Evolutionary conservation across 2,113 vertebrate species (phyloP).

Genomic region (Hemiprocne comata): DNA sequence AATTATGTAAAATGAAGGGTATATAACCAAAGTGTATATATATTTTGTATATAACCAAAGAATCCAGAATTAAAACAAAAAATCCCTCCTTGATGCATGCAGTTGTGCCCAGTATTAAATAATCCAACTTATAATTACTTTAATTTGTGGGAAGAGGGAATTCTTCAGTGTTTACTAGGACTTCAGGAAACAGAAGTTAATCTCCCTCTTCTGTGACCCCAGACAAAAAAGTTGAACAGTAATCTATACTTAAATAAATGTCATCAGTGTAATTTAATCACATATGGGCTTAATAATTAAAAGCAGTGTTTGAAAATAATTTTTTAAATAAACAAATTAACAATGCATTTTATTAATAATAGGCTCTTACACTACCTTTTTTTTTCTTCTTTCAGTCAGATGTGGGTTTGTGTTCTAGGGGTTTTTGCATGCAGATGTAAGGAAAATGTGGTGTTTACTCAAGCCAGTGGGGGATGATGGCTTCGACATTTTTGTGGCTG

Average conservation of each 20-base stretch:
- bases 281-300: background rate
- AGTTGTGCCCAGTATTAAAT: background rate
- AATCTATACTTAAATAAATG: background rate
- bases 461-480: background rate
- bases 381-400: background rate
- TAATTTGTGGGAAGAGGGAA: background rate
- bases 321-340: background rate
- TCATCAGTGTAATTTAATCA: background rate
- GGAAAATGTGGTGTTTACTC: background rate
- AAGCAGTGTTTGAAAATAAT: background rate
- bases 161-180: background rate
- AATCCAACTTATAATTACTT: background rate
- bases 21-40: background rate
- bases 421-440: background rate
- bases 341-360: background rate
- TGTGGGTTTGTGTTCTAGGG: background rate
- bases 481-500: slow-evolving; percentile 26
- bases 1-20: background rate
- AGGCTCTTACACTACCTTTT: background rate
- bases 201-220: background rate
- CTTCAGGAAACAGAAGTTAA: background rate
- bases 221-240: background rate
- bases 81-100: background rate
- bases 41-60: too few relatives aligned
- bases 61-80: background rate